Percentiles rank a stretch among this genome's conserved stretches.
phyloP scores from a whole-genome alignment of 2,888 invertebrate species.

The Machimus atricapillus region DNA sequence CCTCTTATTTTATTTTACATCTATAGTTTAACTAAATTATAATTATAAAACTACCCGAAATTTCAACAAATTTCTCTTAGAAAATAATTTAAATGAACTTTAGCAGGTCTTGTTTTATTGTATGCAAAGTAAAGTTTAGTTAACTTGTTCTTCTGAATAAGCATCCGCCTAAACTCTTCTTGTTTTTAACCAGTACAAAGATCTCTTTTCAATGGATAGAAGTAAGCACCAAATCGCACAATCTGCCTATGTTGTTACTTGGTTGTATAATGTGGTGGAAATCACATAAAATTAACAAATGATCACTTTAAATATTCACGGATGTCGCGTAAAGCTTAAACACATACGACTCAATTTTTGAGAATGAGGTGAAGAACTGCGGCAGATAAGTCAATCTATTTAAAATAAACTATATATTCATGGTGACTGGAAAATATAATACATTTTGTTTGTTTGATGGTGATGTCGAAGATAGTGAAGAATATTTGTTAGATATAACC shows the following conservation, averaged over 20 bases:
- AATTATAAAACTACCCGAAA: neutral
- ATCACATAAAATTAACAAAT: neutral
- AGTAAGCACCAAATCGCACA: neutral
- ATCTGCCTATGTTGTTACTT: neutral
- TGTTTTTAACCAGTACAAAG: neutral
- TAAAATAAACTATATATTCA: neutral
- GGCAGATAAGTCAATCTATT: neutral
- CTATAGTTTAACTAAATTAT: too few relatives aligned
- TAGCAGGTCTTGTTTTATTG: neutral
- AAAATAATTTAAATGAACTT: neutral
- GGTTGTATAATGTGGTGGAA: neutral
- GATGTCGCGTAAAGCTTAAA: neutral
- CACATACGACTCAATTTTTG: neutral
- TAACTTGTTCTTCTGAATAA: neutral
- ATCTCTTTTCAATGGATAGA: neutral
- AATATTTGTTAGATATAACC: neutral
- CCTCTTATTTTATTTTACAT: too few relatives aligned
- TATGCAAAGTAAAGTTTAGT: neutral
- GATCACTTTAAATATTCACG: neutral
- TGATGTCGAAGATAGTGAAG: neutral
- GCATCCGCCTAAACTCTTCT: neutral
- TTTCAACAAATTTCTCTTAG: neutral
- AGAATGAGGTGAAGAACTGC: neutral
- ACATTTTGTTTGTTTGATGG: neutral
- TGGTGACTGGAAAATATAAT: neutral